Conservation (phyloP, 2,888 invertebrate species). For the Aquatica leii region DNA sequence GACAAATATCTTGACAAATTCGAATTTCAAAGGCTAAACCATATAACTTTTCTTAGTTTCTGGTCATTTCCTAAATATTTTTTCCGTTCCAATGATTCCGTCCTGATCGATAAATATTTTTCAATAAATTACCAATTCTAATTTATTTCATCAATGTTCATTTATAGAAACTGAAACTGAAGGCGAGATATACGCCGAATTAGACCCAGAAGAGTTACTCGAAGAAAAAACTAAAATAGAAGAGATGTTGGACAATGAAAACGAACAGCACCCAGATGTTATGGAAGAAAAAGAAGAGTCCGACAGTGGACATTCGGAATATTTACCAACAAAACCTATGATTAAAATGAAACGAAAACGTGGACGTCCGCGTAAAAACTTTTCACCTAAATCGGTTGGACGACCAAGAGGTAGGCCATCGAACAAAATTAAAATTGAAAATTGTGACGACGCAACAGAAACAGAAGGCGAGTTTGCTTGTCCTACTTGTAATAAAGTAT, state of each 20-base stretch:
- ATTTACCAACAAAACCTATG: conserved; percentile 50
- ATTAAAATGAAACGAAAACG: conserved; percentile 48
- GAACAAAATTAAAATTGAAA: conserved; percentile 37
- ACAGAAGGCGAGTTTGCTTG: conserved; percentile 51
- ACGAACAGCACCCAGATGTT: conserved; percentile 1
- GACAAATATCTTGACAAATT: too few relatives aligned
- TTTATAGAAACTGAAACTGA: conserved; percentile 15
- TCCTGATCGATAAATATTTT: too few relatives aligned
- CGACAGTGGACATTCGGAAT: conserved; percentile 56
- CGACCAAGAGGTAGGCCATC: conserved; percentile 47
- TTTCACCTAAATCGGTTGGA: conserved; percentile 36
- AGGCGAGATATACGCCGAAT: conserved; percentile 32
- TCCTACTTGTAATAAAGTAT: conserved; percentile 52
- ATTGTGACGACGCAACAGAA: conserved; percentile 43
- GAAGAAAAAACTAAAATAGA: conserved; percentile 36
- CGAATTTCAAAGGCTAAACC: too few relatives aligned
- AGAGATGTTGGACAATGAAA: conserved; percentile 27
- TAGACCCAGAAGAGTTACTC: conserved; percentile 35
- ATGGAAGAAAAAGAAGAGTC: conserved; percentile 38
- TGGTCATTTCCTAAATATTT: too few relatives aligned
- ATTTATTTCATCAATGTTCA: too few relatives aligned
- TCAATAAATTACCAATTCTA: too few relatives aligned
- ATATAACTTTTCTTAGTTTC: too few relatives aligned
- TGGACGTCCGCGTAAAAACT: conserved; percentile 55
- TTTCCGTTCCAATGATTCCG: too few relatives aligned